Conservation (phyloP, 2,797 vertebrate species). For the Gymnodraco acuticeps region DNA sequence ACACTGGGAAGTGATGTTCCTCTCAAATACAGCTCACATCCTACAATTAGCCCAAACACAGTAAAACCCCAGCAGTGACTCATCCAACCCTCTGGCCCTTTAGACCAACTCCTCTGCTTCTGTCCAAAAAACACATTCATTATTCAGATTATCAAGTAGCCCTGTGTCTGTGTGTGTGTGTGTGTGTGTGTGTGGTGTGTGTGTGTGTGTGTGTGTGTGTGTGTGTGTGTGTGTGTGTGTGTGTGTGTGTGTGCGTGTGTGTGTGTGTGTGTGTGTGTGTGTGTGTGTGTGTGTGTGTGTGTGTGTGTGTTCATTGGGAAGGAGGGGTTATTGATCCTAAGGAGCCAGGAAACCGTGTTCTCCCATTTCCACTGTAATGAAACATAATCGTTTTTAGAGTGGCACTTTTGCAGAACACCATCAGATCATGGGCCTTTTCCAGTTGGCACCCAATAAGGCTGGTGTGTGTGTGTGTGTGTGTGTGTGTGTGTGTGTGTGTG, state of each 20-base stretch:
- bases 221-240: too few species aligned
- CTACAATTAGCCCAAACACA: constrained; percentile 31
- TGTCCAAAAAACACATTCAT: constrained; percentile 24
- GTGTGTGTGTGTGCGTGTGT: background rate
- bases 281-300: background rate
- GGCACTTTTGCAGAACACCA: constrained; percentile 57
- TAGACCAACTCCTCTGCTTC: constrained; percentile 12
- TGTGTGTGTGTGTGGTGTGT: too few species aligned
- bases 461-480: background rate
- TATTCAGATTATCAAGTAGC: background rate
- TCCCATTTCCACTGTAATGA: constrained; percentile 70
- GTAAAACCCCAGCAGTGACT: constrained; percentile 30
- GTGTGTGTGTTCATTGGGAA: background rate
- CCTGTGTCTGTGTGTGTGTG: too few species aligned
- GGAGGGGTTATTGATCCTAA: constrained; percentile 58
- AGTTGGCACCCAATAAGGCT: background rate
- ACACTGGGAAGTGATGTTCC: background rate
- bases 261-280: constrained; percentile 1
- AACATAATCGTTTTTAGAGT: constrained; percentile 66
- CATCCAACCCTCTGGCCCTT: background rate
- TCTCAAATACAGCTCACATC: constrained; percentile 9
- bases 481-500: background rate
- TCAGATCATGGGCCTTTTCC: constrained; percentile 39
- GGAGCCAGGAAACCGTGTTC: constrained; percentile 66
- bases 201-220: too few species aligned